Evolutionary conservation across 2,888 invertebrate species (phyloP).

Genomic region (Volucella zonaria): DNA sequence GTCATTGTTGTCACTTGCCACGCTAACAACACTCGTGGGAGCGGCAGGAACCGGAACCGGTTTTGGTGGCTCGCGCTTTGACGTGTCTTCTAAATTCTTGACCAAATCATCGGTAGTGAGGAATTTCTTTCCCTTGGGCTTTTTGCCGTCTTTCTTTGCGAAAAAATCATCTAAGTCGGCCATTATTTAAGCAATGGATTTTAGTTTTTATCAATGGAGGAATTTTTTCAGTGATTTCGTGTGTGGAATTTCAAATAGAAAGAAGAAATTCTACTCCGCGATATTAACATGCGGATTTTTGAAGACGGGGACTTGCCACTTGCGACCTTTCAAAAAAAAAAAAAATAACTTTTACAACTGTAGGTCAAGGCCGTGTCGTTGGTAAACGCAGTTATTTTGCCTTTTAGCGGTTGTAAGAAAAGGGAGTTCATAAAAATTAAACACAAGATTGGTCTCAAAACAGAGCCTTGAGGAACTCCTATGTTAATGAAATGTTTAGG

Average conservation of each 20-base stretch:
- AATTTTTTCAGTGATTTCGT: slow-evolving; percentile 43
- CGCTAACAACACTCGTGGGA: slow-evolving; percentile 39
- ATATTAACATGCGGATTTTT: slow-evolving; percentile 75
- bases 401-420: no score
- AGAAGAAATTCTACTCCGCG: slow-evolving; percentile 64
- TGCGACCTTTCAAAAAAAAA: slow-evolving; percentile 76
- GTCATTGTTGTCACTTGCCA: slow-evolving; percentile 75
- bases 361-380: no score
- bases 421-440: no score
- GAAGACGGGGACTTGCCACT: slow-evolving; percentile 73
- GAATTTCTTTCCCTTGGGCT: slow-evolving; percentile 94
- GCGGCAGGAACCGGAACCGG: slow-evolving; percentile 29
- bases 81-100: slow-evolving; percentile 90
- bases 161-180: slow-evolving; percentile 98
- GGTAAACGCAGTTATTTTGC: no score
- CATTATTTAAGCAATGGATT: slow-evolving; percentile 84
- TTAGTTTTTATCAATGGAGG: slow-evolving; percentile 12
- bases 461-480: no score
- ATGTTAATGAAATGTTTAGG: no score
- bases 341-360: no score
- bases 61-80: slow-evolving; percentile 78
- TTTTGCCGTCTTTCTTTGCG: slow-evolving; percentile 98
- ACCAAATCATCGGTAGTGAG: slow-evolving; percentile 93
- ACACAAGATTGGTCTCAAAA: no score
- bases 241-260: slow-evolving; percentile 62